phyloP scores from a whole-genome alignment of 2,888 invertebrate genomes.

The Calameuta idolon region DNA sequence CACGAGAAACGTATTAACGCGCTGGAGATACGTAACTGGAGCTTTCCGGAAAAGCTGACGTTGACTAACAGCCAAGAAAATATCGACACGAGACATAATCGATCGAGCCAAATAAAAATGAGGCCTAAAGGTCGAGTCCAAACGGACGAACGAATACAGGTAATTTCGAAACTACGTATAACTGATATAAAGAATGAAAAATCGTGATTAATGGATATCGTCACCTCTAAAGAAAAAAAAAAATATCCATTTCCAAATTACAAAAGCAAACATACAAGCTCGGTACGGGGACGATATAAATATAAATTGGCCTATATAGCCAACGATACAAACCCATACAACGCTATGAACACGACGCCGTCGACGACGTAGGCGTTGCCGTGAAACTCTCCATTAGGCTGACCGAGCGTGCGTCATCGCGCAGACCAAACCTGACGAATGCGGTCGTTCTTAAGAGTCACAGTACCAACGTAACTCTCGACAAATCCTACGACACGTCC shows the following conservation, averaged over 20 bases:
- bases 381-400: background rate
- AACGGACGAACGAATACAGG: background rate
- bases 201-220: background rate
- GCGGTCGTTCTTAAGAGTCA: background rate
- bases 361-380: background rate
- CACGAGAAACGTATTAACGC: conserved; percentile 1
- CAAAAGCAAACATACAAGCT: background rate
- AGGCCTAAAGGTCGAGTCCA: background rate
- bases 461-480: too few relatives aligned
- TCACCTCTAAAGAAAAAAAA: background rate
- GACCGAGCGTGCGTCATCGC: background rate
- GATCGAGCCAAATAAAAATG: background rate
- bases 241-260: background rate
- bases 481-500: too few relatives aligned
- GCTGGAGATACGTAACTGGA: background rate
- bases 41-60: background rate
- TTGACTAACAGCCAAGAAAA: conserved; percentile 3
- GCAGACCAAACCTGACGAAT: background rate
- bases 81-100: background rate
- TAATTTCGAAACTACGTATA: background rate
- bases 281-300: background rate
- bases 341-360: background rate
- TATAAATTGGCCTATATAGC: background rate
- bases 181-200: background rate
- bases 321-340: background rate